Evolutionary conservation across 2,888 invertebrate genomes (phyloP), one percentile per base, ranked within the genome.

Genomic region (Stramonita haemastoma): DNA sequence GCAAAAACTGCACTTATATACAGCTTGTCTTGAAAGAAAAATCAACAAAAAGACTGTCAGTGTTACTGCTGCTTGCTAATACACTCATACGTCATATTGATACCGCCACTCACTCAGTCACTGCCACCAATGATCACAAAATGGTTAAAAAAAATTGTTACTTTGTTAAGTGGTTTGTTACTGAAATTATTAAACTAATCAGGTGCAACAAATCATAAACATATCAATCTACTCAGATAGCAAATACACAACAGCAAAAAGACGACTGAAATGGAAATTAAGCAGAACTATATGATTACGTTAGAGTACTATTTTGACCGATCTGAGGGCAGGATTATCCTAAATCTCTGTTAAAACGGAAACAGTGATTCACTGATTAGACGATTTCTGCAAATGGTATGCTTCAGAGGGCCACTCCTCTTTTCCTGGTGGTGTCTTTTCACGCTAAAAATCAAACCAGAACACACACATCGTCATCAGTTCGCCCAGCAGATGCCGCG

Each of bases 381-480:
- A 46, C 46, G 29, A 60, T 66, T 81, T 81, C 29, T 81, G 46
- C 22, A 81, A 81, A 81, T 22, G 46, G 46, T 19, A 81, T 81
- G 81, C 36, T 81, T 46, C 26, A 11, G 36, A 26, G 81, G 26
- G 56, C 29, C 13, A 17, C 32, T 60, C 32, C 34, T 86, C 34
- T 66, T 60, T 22, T 32, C 66, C 57, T 32, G 6, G 17, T 11
- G 19, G 66, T 86, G 86, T 86, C 86, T 86, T 86, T 86, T 86
- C 86, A 22, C 8, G 66, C 22, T 34, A 66, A 19, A 66, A 32
- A 86, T 86, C 86, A 86, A 60, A 86, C 57, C 56, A 85, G 84
- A 85, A 66, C 86, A 86, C 66, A 84, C 56, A 86, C 66, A 66
- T 66, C 60, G 66, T 19, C 86, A 86, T 81, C 26, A 66, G 66